A percentile compares a stretch with the other conserved stretches of the same genome.
Evolutionary conservation across 2,113 vertebrate genomes (phyloP).

Genomic region (Chroicocephalus ridibundus): DNA sequence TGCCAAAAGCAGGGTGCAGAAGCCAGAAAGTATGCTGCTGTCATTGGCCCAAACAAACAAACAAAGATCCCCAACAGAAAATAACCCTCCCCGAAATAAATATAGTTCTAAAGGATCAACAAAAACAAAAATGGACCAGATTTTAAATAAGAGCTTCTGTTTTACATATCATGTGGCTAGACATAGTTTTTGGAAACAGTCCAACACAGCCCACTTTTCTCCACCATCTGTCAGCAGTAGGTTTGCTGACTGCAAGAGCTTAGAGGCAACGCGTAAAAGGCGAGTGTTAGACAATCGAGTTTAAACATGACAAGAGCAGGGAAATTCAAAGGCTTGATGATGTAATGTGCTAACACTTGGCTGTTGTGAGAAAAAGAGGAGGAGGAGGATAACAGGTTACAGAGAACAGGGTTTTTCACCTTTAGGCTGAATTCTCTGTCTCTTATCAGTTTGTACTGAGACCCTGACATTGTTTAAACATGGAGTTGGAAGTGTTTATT

Average conservation of each 20-base stretch:
- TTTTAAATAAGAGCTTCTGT: slow-evolving; percentile 49
- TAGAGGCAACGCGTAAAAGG: slow-evolving; percentile 48
- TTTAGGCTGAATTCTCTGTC: slow-evolving; percentile 15
- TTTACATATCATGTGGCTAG: slow-evolving; percentile 58
- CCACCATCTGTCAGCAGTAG: slow-evolving; percentile 75
- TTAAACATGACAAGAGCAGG: slow-evolving; percentile 64
- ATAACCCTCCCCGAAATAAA: slow-evolving; percentile 21
- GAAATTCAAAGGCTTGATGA: slow-evolving; percentile 67
- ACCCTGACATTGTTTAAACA: slow-evolving; percentile 9
- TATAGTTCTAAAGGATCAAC: slow-evolving; percentile 51
- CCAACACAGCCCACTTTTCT: slow-evolving; percentile 64
- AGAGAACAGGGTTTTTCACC: neutral
- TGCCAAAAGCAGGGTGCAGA: slow-evolving; percentile 64
- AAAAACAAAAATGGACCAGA: slow-evolving; percentile 38
- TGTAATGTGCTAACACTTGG: slow-evolving; percentile 51
- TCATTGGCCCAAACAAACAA: slow-evolving; percentile 66
- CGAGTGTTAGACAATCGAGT: slow-evolving; percentile 70
- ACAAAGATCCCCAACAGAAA: slow-evolving; percentile 36
- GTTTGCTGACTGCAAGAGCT: slow-evolving; percentile 69
- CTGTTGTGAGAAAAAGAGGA: slow-evolving; percentile 50
- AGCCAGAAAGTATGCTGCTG: slow-evolving; percentile 57
- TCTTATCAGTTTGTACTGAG: neutral
- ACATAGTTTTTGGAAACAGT: slow-evolving; percentile 69
- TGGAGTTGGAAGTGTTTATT: slow-evolving; percentile 6
- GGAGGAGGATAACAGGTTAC: neutral